These are phyloP conservation scores for Campylorhamphus procurvoides DNA, from an alignment of 2,113 vertebrate species.

Conservation along the genomic window DNA sequence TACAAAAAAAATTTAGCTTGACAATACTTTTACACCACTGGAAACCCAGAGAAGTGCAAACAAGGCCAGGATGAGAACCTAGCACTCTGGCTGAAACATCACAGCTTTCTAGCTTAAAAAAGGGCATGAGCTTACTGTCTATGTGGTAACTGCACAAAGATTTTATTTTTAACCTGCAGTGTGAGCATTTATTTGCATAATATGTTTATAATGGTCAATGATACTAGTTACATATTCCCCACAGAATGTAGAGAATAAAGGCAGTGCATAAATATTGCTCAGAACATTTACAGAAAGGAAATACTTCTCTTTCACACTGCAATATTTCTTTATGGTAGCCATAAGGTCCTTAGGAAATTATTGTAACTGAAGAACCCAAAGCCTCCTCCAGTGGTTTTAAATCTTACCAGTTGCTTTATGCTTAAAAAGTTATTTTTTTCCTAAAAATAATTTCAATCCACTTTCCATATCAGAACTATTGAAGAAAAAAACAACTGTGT, in stretches of 20 bases:
- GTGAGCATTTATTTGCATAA: neutral
- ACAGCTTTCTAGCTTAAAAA: conserved; percentile 14
- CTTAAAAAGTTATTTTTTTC: neutral
- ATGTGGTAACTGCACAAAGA: neutral
- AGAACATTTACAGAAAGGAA: neutral
- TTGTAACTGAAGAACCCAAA: neutral
- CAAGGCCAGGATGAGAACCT: neutral
- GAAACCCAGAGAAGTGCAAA: neutral
- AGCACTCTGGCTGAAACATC: neutral
- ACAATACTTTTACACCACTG: neutral
- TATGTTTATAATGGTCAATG: neutral
- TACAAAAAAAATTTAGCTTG: neutral
- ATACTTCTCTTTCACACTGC: neutral
- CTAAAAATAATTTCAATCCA: neutral
- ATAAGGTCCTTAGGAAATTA: neutral
- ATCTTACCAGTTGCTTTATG: neutral
- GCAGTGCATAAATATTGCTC: neutral
- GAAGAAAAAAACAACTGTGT: neutral
- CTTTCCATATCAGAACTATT: neutral
- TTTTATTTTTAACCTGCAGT: conserved; percentile 25
- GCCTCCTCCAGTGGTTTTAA: neutral
- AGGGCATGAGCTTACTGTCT: neutral
- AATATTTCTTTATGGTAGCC: neutral
- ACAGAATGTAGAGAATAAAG: neutral
- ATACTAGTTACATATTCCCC: neutral